Evolutionary conservation across 2,797 vertebrate species (phyloP).

Genomic region (Sebastes taczanowskii): DNA sequence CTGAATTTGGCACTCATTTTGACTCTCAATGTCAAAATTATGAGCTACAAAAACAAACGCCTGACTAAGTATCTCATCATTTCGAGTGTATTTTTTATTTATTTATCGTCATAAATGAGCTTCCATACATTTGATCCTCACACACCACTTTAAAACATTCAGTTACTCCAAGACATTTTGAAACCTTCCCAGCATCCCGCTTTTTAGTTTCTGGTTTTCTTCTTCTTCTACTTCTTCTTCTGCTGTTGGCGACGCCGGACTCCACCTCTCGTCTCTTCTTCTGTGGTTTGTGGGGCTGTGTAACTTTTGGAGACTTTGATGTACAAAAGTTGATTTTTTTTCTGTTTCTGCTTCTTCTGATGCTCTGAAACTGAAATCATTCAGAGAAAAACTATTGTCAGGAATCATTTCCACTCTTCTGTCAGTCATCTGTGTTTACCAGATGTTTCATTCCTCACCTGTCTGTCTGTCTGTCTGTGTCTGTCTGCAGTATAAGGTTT

Average conservation of each 20-base stretch:
- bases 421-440: not conserved
- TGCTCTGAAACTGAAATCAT: not conserved
- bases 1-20: too few relatives aligned
- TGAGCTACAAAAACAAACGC: not conserved
- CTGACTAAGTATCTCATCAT: not conserved
- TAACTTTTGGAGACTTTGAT: not conserved
- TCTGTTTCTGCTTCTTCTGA: not conserved
- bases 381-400: not conserved
- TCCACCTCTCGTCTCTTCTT: constrained; percentile 1
- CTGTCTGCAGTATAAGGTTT: constrained; percentile 85
- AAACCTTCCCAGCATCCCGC: not conserved
- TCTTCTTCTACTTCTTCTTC: not conserved
- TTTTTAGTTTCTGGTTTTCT: not conserved
- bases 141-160: too few relatives aligned
- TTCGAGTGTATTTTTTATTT: not conserved
- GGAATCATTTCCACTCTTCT: not conserved
- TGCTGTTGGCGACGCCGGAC: not conserved
- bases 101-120: not conserved
- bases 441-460: constrained; percentile 19
- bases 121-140: not conserved
- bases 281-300: not conserved
- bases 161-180: too few relatives aligned
- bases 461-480: constrained; percentile 22
- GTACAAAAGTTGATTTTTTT: not conserved
- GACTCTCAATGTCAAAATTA: too few relatives aligned